Base-by-base conservation (phyloP, 2,888 invertebrate genomes). In the Operophtera brumata region DNA sequence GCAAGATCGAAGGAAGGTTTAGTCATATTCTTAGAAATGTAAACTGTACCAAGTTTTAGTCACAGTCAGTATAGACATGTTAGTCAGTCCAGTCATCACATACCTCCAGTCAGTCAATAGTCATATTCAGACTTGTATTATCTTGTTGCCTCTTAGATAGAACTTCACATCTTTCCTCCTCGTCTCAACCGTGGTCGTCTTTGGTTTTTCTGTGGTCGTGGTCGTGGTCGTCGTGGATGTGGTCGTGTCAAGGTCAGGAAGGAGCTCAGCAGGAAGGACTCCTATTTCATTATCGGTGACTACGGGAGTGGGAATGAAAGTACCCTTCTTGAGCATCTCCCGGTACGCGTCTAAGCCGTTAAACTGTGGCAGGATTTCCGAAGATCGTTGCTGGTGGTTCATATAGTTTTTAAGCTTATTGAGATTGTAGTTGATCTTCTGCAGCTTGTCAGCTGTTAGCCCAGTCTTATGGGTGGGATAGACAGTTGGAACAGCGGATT, bases 91-190 rank as follows among this genome's bases (percentile, higher is more conserved):
- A 44, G 61, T 59, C 62, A 36, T 41, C 57, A 65, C 61, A 44
- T 62, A 64, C 61, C 62, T 61, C 57, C 56, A 52, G 69, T 74
- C 71, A 73, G 72, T 76, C 72, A 71, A 66, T 66, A 64, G 69
- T 71, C 75, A 80, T 73, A 72, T 74, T 89, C 87, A 87, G 75
- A 86, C 84, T 82, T 84, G 78, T 67, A 90, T 77, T 65, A 90
- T 90, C 80, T 73, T 87, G 84, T 90, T 90, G 64, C 90, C 90
- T 58, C 88, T 84, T 12, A 91, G 82, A 69, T 83, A 80, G 72
- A 78, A 90, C 72, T 84, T 87, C 64, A 82, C 71, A 65, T 88
- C 89, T 75, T 85, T 87, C 74, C 86, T 82, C 69, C 74, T 79
- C 54, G 71, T 80, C 61, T 79, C 78, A 58, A 63, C 71, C 5